phyloP scores from a whole-genome alignment of 2,888 invertebrate genomes.

The Caenorhabditis sp. region DNA sequence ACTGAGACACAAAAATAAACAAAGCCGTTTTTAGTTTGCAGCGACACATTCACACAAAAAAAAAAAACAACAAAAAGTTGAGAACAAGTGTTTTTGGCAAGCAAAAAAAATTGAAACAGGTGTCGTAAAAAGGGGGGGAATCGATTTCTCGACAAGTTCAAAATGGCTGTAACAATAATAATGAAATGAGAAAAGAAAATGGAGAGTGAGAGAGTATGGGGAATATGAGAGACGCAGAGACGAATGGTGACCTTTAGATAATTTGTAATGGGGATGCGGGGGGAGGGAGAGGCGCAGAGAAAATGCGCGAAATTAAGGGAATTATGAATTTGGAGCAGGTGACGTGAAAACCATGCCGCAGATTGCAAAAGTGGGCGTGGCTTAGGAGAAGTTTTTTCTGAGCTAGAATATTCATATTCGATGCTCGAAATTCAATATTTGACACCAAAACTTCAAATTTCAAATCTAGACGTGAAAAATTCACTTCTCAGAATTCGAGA shows the following conservation, averaged over 20 bases:
- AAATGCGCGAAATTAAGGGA: too few species aligned
- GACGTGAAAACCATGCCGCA: too few species aligned
- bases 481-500: too few species aligned
- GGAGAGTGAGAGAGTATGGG: constrained; percentile 1
- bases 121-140: constrained; percentile 13
- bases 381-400: too few species aligned
- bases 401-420: too few species aligned
- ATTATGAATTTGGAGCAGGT: too few species aligned
- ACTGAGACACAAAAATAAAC: neutral
- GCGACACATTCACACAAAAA: neutral
- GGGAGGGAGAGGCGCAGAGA: too few species aligned
- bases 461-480: too few species aligned
- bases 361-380: too few species aligned
- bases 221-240: constrained; percentile 13
- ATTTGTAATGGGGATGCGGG: neutral
- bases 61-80: neutral
- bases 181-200: constrained; percentile 14
- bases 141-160: constrained; percentile 2
- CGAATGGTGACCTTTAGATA: constrained; percentile 35
- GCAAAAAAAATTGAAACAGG: neutral
- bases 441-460: too few species aligned
- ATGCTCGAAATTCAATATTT: too few species aligned
- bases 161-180: constrained; percentile 8
- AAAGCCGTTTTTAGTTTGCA: neutral
- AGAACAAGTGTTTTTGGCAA: constrained; percentile 2